Conservation (phyloP, 2,113 vertebrate genomes). For the Alouatta palliata region DNA sequence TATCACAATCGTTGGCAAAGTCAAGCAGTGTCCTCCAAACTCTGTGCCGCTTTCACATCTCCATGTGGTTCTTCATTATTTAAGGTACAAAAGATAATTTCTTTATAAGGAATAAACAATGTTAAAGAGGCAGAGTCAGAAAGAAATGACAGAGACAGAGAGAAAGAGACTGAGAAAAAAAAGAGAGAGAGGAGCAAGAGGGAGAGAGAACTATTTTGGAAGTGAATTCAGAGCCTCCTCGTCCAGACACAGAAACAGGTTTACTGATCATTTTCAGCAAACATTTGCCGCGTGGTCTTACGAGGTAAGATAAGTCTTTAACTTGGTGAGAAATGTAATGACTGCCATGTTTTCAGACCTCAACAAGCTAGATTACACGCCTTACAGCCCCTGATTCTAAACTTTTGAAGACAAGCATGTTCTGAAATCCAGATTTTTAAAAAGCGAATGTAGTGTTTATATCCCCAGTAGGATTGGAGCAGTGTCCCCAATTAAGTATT, state of each 20-base stretch:
- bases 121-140: not conserved
- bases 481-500: not conserved
- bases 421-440: not conserved
- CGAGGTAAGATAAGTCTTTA: not conserved
- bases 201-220: not conserved
- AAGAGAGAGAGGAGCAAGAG: not conserved
- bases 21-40: not conserved
- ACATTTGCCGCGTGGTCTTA: no score
- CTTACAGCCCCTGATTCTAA: not conserved
- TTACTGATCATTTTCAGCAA: no score
- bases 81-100: not conserved
- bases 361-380: rapidly evolving
- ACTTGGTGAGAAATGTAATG: not conserved
- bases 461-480: not conserved
- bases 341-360: not conserved
- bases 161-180: not conserved
- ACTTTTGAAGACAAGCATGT: not conserved
- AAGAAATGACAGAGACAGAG: not conserved
- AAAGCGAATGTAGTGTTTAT: not conserved
- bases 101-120: not conserved
- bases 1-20: no score
- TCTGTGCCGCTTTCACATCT: not conserved
- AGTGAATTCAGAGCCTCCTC: no score
- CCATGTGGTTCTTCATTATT: not conserved
- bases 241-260: not conserved